Evolutionary conservation across 2,888 invertebrate species (phyloP).

Genomic region (Chaitophorus viminalis): DNA sequence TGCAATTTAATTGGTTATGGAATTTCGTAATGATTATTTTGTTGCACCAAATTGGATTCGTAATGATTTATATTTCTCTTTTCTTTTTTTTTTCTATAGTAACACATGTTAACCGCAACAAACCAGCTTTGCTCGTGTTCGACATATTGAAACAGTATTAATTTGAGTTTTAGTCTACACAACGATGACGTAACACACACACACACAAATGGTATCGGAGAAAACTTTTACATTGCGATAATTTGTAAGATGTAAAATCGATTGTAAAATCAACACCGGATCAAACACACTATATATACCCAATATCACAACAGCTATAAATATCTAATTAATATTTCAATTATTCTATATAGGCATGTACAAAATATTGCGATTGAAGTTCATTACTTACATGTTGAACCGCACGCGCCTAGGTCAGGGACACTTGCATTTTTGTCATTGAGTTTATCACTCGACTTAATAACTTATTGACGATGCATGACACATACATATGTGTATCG

Average conservation of each 20-base stretch:
- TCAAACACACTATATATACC: background rate
- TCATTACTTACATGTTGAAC: background rate
- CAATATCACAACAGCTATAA: background rate
- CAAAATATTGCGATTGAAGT: slow-evolving; percentile 30
- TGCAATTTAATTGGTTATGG: background rate
- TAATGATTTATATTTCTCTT: background rate
- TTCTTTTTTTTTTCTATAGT: background rate
- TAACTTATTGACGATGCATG: background rate
- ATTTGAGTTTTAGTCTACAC: slow-evolving; percentile 12
- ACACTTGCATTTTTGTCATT: slow-evolving; percentile 1
- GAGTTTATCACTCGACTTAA: background rate
- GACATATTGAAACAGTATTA: slow-evolving; percentile 5
- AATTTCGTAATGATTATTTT: background rate
- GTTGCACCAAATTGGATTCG: background rate
- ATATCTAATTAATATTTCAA: slow-evolving; percentile 4
- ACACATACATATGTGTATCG: background rate
- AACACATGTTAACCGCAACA: background rate
- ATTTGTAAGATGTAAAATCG: slow-evolving; percentile 2
- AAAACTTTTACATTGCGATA: background rate
- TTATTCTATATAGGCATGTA: too few relatives aligned
- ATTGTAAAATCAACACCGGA: background rate
- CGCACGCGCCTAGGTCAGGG: slow-evolving; percentile 32
- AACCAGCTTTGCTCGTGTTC: background rate
- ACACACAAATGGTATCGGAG: background rate
- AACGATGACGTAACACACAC: background rate